Evolutionary conservation across 1,140 invertebrate genomes (phyloP), one percentile per base, ranked within the genome.

Genomic region (Chelonus insularis): DNA sequence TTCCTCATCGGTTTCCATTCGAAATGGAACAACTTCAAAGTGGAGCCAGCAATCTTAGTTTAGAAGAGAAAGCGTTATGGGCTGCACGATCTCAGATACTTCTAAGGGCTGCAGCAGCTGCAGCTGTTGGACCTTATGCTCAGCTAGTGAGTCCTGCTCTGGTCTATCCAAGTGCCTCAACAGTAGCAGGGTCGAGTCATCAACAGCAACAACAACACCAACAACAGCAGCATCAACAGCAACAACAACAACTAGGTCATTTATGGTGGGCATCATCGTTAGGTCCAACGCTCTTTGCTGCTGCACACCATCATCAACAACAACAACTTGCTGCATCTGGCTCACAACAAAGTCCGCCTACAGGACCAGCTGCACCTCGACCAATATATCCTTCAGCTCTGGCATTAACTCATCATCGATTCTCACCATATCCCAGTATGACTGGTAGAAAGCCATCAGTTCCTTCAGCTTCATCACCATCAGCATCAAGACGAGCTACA

Each of bases 1-100:
- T 89, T 58, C 89, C 88, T 0, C 80, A 91, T 37, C 85, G 89
- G 34, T 74, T 82, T 57, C 87, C 89, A 1, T 91, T 91, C 74
- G 89, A 91, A 60, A 80, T 90, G 72, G 89, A 91, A 62, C 82
- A 86, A 55, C 85, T 80, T n/a, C 79, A 80, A 50, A 67, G 72
- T 4, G 67, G 69, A 4, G 89, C 75, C 83, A 71, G 86, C 68
- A 89, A 89, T 62, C 81, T 92, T 23, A 89, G 87, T 6, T 71
- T 91, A 16, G 90, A 91, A 71, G 89, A 92, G 73, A 92, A 92
- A 72, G 88, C 89, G 0, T 82, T 90, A 2, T 82, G 89, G 69
- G 87, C 87, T 0, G 87, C 88, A 1, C 79, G 87, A 12, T 89
- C 87, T 1, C 88, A 88, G 68, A 79, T 89, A 66, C 84, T 88